These are phyloP conservation scores for Malurus cyaneus DNA, from an alignment of 2,113 vertebrate species.

Conservation along the genomic window DNA sequence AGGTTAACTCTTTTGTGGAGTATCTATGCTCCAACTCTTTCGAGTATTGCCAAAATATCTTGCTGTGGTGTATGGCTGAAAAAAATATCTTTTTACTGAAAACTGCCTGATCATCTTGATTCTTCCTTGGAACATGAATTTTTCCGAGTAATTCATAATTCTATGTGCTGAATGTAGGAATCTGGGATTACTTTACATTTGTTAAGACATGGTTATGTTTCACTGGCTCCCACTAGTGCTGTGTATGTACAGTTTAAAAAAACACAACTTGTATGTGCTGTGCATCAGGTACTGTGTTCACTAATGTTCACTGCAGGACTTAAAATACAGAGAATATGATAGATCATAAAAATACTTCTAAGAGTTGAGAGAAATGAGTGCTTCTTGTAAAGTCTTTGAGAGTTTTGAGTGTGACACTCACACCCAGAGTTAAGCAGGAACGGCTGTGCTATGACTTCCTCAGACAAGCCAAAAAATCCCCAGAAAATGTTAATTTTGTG, in stretches of 20 bases:
- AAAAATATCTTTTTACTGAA: neutral
- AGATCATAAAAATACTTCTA: neutral
- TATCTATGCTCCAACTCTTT: neutral
- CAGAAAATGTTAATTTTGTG: neutral
- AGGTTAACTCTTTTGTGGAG: neutral
- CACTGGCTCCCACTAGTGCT: neutral
- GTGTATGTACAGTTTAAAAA: neutral
- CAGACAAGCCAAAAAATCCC: neutral
- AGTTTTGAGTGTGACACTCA: neutral
- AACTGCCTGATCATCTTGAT: neutral
- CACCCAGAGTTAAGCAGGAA: neutral
- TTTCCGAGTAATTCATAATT: neutral
- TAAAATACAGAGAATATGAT: neutral
- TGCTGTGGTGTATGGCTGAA: neutral
- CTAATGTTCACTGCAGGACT: neutral
- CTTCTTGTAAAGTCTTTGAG: neutral
- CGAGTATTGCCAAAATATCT: neutral
- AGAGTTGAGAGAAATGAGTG: neutral
- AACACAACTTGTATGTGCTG: neutral
- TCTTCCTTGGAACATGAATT: neutral
- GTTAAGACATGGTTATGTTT: neutral
- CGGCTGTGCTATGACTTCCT: accelerated
- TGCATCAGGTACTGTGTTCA: neutral
- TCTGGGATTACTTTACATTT: neutral
- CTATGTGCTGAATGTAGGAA: neutral